Base-by-base conservation (phyloP, 2,113 vertebrate genomes). In the Malurus elegans region DNA sequence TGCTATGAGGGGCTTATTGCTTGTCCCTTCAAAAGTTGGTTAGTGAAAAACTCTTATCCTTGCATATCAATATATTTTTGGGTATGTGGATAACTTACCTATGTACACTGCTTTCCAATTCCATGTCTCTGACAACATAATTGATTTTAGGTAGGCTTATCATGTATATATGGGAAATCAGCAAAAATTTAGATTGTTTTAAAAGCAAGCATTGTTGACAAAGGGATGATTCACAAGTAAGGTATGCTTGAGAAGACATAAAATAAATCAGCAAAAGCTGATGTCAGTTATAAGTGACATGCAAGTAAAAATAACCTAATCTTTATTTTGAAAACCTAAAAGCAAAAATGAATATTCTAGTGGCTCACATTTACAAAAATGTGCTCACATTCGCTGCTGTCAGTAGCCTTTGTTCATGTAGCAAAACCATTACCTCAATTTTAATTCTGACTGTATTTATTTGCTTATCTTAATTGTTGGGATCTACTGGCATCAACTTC, bases 391-490 rank as follows among this genome's bases (percentile, higher is more conserved):
- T 97, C 85, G 40, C 57, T 93, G 44, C 83, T 96, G 45, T 94
- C 61, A 89, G 44, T 66, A 93, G 48, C 4, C 31, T 96, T 79
- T 94, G 50, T 84, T 81, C n/a, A 38, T 23, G 44, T 23, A 92
- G 40, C 28, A 97, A 95, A 96, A 12, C 14, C 25, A 81, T 25
- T 3, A 34, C 32, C 20, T 91, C 10, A 47, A 32, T 95, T 91
- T 97, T 97, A 26, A 82, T 79, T 95, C 75, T 82, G 53, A n/a
- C 7, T 92, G 36, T 92, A 85, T 97, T 86, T 96, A 62, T 93
- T 96, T 95, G 48, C 36, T 92, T 96, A 83, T 44, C 83, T 31
- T 40, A 80, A 45, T 82, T 94, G 56, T 17, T 65, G 65, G 86
- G 66, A 53, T 95, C 76, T 91, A 96, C 56, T 79, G 50, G 51